Evolutionary conservation across 2,888 invertebrate genomes (phyloP), one percentile per base, ranked within the genome.

Genomic region (Thumatha senex): DNA sequence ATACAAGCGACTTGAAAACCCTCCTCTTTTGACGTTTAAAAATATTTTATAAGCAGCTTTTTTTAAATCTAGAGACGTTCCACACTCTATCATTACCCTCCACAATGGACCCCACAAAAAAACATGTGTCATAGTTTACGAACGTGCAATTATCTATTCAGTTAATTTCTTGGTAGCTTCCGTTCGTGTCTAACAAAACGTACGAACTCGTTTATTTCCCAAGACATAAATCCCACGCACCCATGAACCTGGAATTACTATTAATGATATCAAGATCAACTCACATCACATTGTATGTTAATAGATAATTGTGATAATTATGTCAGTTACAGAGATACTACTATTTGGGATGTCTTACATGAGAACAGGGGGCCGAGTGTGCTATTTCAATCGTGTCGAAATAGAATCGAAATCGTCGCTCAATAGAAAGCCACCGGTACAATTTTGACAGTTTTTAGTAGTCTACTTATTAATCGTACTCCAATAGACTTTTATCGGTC

Each of bases 141-240:
- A 51, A 54, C 54, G 31, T n/a, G 24, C 40, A 48, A 58, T 59
- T 51, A 50, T 46, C 29, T 46, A 46, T 31, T 44, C 49, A 36
- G 54, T 56, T 55, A 48, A 51, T 51, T 56, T 40, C 41, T 51
- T 40, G 48, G 55, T 61, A 66, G 40, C 44, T 58, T 46, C 44
- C 48, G 48, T 46, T 44, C 42, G 40, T n/a, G 29, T 40, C 7
- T 5, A 10, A 10, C 31, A 2, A 24, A 40, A 4, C 11, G 13
- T 46, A 36, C 48, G 40, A 46, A 34, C 45, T 40, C 51, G 24
- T 24, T 62, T 54, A 53, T 58, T 67, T 64, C 65, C 48, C 66
- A 64, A 48, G 45, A 46, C 51, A 50, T 46, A 42, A 42, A 40
- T 70, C 70, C 54, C 68, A 70, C 69, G 63, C 63, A 61, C 58